Percentiles rank a stretch among this genome's conserved stretches.
phyloP scores from a whole-genome alignment of 2,797 vertebrate species.

The Anas acuta region DNA sequence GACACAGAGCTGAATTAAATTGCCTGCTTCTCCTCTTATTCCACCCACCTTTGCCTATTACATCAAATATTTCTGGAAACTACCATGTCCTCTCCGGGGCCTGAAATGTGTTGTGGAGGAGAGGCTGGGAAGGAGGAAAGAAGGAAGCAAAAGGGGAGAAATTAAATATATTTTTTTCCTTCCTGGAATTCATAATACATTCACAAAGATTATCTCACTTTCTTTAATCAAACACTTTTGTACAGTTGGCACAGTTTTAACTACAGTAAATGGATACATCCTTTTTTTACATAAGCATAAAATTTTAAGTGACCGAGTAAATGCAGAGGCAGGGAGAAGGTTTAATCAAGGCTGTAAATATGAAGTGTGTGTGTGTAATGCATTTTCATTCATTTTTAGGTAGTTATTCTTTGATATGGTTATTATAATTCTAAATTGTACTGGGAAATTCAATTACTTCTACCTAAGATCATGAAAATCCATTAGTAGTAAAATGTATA shows the following conservation, averaged over 20 bases:
- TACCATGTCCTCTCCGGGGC: neutral
- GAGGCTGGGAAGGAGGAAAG: neutral
- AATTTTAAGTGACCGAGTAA: conserved; percentile 34
- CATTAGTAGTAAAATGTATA: neutral
- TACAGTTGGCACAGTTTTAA: neutral
- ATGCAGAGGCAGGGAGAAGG: neutral
- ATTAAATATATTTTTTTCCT: neutral
- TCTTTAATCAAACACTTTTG: neutral
- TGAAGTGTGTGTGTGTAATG: neutral
- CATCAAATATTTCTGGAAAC: neutral
- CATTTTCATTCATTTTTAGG: conserved; percentile 32
- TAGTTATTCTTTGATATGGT: conserved; percentile 15
- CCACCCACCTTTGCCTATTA: neutral
- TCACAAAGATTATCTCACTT: neutral
- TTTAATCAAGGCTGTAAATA: conserved; percentile 15
- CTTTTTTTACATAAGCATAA: neutral
- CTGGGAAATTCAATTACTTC: conserved; percentile 14
- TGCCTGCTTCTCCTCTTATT: neutral
- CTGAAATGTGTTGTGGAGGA: neutral
- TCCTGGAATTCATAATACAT: neutral
- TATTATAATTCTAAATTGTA: conserved; percentile 32
- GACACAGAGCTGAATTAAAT: neutral
- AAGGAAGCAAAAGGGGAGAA: neutral
- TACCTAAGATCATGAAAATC: neutral
- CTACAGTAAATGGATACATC: neutral